phyloP scores from a whole-genome alignment of 2,113 vertebrate genomes.

The Mola mola region DNA sequence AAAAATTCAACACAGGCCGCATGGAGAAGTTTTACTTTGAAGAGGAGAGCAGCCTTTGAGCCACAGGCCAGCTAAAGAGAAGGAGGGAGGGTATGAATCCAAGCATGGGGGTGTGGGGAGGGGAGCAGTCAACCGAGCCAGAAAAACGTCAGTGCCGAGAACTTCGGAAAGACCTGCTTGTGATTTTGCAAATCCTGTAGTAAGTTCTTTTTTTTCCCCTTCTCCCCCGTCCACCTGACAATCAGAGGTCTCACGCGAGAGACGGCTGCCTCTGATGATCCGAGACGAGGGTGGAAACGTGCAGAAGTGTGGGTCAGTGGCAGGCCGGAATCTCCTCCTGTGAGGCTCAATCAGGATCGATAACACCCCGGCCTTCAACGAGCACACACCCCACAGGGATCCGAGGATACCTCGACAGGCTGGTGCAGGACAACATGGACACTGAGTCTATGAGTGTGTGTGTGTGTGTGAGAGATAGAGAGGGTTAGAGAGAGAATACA shows the following conservation, averaged over 20 bases:
- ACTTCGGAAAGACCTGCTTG: constrained; percentile 73
- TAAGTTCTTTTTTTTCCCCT: constrained; percentile 48
- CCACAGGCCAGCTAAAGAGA: constrained; percentile 36
- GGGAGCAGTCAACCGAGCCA: constrained; percentile 79
- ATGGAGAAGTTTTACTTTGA: constrained; percentile 88
- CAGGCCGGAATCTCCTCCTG: constrained; percentile 79
- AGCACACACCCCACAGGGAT: constrained; percentile 62
- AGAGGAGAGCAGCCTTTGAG: constrained; percentile 88
- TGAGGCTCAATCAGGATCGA: constrained; percentile 82
- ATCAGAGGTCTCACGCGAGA: constrained; percentile 68
- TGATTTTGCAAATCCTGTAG: constrained; percentile 70
- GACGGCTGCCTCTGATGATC: constrained; percentile 73
- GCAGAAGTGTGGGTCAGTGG: constrained; percentile 74
- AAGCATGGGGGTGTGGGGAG: constrained; percentile 61
- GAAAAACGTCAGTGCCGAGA: constrained; percentile 66
- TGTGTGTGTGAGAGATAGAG: constrained; percentile 4
- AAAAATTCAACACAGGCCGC: constrained; percentile 81
- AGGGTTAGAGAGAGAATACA: too few relatives aligned
- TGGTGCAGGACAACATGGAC: constrained; percentile 48
- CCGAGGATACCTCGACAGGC: constrained; percentile 41
- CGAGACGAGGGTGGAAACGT: constrained; percentile 73
- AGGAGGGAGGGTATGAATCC: constrained; percentile 38
- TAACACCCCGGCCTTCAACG: constrained; percentile 69
- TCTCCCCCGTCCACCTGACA: constrained; percentile 63
- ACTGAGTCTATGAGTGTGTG: constrained; percentile 24